Base-by-base conservation (phyloP, 2,888 invertebrate genomes). In the Calliphora vomitoria region DNA sequence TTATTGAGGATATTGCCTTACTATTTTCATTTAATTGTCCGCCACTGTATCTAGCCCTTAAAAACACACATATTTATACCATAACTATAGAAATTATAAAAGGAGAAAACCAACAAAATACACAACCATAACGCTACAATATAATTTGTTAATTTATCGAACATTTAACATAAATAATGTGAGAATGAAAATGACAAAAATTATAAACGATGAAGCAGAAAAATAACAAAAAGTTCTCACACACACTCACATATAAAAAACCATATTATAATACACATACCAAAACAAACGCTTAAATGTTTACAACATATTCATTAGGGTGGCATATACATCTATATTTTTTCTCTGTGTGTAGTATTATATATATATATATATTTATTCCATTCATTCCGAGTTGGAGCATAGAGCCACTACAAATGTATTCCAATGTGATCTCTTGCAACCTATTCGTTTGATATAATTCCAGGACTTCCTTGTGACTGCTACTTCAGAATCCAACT, bases 61-160 rank as follows among this genome's bases (percentile, higher is more conserved):
- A n/a, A 55, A 3, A 15, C 13, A 20, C 15, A 69, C n/a, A 50
- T 18, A 35, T 18, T 53, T 35, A 35, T 13, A n/a, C 3, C 8
- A 74, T 20, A 55, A 55, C 20, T 13, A 41, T 31, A 25, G 4
- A 44, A 68, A 18, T 50, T 11, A 71, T 15, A 13, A 18, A 13
- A 31, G n/a, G 10, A 47, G n/a, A 71, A 3, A 38, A 18, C 15
- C 38, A 64, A 38, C 18, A 6, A n/a, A 15, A 64, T 11, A 58
- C 55, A 44, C 41, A 58, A 55, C 4, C 60, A 75, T 68, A 50
- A 60, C 25, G 47, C 11, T 60, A 69, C 74, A 75, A 69, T 55
- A 82, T 74, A 78, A 79, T 86, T 85, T 86, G 82, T 80, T 71
- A 82, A 86, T 83, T 79, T 82, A 86, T 86, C 69, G 82, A 69